A percentile compares a stretch with the other conserved stretches of the same genome.
These are phyloP conservation scores for Macquaria ambigua DNA, from an alignment of 2,113 vertebrate genomes.

Conservation along the genomic window DNA sequence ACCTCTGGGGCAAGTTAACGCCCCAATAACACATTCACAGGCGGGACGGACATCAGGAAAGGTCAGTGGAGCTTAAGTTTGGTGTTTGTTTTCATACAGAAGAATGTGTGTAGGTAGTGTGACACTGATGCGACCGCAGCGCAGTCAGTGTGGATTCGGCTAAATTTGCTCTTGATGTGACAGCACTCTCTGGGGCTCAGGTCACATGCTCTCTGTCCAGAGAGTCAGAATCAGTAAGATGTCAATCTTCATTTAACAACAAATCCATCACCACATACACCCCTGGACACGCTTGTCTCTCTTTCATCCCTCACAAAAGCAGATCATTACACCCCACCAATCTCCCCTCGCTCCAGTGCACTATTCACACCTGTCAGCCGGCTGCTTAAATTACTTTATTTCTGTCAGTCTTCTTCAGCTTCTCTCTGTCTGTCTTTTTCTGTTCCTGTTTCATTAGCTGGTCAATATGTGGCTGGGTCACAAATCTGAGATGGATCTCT, in stretches of 20 bases:
- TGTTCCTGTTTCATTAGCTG: slow-evolving; percentile 36
- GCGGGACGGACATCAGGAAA: background rate
- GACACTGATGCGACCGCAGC: background rate
- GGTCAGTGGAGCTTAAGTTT: background rate
- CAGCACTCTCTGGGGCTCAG: background rate
- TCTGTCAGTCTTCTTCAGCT: slow-evolving; percentile 26
- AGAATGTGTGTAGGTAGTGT: background rate
- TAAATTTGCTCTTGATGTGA: slow-evolving; percentile 21
- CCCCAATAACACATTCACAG: background rate
- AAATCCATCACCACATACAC: slow-evolving; percentile 50
- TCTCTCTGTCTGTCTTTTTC: slow-evolving; percentile 16
- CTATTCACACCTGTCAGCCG: slow-evolving; percentile 47
- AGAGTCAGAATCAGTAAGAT: slow-evolving; percentile 41
- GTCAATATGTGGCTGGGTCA: slow-evolving; percentile 34
- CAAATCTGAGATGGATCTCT: slow-evolving; percentile 10
- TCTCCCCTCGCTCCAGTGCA: slow-evolving; percentile 4
- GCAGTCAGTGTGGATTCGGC: background rate
- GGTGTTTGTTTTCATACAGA: slow-evolving; percentile 16
- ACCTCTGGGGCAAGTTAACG: slow-evolving; percentile 25
- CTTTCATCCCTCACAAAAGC: slow-evolving; percentile 14
- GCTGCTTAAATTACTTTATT: slow-evolving; percentile 51
- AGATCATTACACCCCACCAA: slow-evolving; percentile 27
- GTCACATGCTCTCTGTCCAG: slow-evolving; percentile 22
- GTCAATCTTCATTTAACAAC: slow-evolving; percentile 53
- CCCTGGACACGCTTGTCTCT: background rate